Evolutionary conservation across 2,797 vertebrate genomes (phyloP).

Genomic region (Caiman crocodilus): DNA sequence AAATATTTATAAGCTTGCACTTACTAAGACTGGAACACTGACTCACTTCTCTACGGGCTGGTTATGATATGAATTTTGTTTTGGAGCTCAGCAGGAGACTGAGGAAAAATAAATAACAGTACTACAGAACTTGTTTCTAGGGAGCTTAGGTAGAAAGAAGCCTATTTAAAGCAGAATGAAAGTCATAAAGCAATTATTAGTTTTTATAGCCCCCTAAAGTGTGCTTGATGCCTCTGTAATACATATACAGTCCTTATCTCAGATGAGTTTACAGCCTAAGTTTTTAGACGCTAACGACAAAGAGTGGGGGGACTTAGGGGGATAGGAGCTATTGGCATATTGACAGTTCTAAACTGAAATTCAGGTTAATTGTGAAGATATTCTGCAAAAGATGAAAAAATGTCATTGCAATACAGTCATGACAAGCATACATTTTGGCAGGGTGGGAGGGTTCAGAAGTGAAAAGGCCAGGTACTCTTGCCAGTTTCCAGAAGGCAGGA

Average conservation of each 20-base stretch:
- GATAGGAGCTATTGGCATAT: not conserved
- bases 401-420: too few relatives aligned
- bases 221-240: not conserved
- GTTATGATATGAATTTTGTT: not conserved
- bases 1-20: not conserved
- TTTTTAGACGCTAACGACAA: not conserved
- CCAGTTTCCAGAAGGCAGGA: not conserved
- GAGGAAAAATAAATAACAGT: not conserved
- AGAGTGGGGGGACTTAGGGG: not conserved
- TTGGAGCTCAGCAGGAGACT: not conserved
- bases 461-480: not conserved
- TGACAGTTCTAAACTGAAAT: not conserved
- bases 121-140: not conserved
- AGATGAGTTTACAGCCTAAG: not conserved
- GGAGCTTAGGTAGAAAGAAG: not conserved
- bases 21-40: not conserved
- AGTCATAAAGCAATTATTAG: not conserved
- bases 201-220: not conserved
- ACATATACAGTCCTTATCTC: not conserved
- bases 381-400: not conserved
- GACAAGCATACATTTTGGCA: not conserved
- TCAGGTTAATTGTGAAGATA: not conserved
- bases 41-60: not conserved
- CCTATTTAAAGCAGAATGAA: not conserved
- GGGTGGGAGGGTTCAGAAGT: not conserved